Evolutionary conservation across 2,797 vertebrate species (phyloP).

Genomic region (Acipenser oxyrinchus): DNA sequence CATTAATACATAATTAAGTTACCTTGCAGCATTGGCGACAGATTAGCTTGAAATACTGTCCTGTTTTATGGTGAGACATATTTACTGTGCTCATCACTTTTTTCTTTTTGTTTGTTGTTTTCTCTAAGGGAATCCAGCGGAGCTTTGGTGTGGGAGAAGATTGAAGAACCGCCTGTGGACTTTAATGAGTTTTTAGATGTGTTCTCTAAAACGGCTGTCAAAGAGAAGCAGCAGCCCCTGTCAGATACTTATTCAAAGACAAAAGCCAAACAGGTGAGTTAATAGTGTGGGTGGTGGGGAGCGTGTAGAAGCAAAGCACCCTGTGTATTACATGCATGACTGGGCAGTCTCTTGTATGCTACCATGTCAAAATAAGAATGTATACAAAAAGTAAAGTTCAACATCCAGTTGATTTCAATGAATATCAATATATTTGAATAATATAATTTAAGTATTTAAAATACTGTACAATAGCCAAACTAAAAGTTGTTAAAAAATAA

Average conservation of each 20-base stretch:
- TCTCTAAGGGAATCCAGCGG: constrained; percentile 59
- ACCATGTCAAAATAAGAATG: too few species aligned
- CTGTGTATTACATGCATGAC: too few species aligned
- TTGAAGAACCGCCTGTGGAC: constrained; percentile 87
- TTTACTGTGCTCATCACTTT: too few species aligned
- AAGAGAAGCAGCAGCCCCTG: constrained; percentile 92
- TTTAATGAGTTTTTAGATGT: constrained; percentile 89
- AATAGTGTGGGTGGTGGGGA: background rate
- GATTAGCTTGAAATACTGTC: background rate
- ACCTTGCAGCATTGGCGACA: background rate
- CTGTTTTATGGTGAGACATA: background rate
- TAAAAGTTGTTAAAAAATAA: background rate
- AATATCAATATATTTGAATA: too few species aligned
- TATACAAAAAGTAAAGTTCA: too few species aligned
- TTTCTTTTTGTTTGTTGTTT: too few species aligned
- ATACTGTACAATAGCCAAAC: too few species aligned
- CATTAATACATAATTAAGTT: too few species aligned
- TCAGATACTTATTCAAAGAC: constrained; percentile 94
- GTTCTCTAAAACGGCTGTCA: constrained; percentile 92
- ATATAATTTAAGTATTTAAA: too few species aligned
- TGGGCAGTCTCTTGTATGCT: too few species aligned
- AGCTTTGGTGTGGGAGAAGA: constrained; percentile 83
- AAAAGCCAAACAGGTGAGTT: constrained; percentile 86
- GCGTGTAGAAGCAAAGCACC: background rate
- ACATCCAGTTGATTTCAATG: too few species aligned